Base-by-base conservation (phyloP, 1,140 invertebrate genomes). In the Dysdera silvatica region DNA sequence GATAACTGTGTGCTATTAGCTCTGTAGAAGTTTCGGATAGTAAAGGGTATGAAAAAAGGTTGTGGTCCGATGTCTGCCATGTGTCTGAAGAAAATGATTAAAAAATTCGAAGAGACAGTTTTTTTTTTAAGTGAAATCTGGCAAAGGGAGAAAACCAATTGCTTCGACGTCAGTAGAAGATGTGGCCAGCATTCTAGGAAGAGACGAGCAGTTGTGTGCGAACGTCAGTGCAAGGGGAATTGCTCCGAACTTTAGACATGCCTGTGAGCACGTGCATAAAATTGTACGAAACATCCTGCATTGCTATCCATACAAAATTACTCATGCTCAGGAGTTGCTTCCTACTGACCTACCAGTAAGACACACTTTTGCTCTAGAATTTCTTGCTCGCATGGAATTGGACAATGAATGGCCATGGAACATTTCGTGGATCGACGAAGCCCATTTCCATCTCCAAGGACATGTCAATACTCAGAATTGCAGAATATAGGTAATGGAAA, bases 241-340 rank as follows among this genome's bases (percentile, higher is more conserved):
- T 51, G 28, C 1, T n/a, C 24, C 16, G 8, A 16, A n/a, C 3
- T 23, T 28, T 51, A 26, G 28, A 51, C 48, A 51, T 3, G 24
- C 24, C 24, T n/a, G 24, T 29, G 7, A 51, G 28, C 24, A 28
- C 24, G 14, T 51, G 23, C 20, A 3, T 29, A 51, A 51, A 32
- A 29, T 51, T 29, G 14, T 51, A 16, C 8, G 48, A 31, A 29
- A 51, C 24, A 51, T 51, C 28, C 28, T 51, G 48, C 28, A 28
- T 18, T 51, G 48, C 20, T 55, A 37, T 35, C 53, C 53, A 6
- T 55, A 55, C 28, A 55, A 55, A 35, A 55, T 55, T 55, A 35
- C 16, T 7, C 3, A 55, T 40, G 33, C 24, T 26, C 31, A 55
- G 33, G 31, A 55, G 10, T n/a, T n/a, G n/a, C n/a, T n/a, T n/a